Base-by-base conservation (phyloP, 1,140 invertebrate genomes). In the Bombus pascuorum region DNA sequence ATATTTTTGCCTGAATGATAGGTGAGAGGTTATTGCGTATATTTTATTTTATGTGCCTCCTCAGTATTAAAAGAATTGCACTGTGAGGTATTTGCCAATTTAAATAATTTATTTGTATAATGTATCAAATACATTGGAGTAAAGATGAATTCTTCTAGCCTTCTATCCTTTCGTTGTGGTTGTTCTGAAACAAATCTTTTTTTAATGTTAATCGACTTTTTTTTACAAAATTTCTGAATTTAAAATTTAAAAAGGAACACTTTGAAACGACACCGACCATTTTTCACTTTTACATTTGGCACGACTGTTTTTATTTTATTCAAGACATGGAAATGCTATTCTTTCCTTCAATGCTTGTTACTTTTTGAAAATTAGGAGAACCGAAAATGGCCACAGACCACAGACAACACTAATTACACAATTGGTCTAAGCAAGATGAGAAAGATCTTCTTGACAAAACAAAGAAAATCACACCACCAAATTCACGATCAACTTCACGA, bases 401-500 rank as follows among this genome's bases (percentile, higher is more conserved):
- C 89, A 87, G 32, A 76, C 65, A 90, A 85, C 88, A 87, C 88
- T 73, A 90, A 80, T 57, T 74, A 83, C 88, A 89, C 89, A 77
- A 90, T 70, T 62, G 47, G 71, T 82, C 80, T 62, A 62, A 86
- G 42, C 44, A 25, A 78, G 47, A 78, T 42, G 81, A 39, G 65
- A 78, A 77, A 44, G 68, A 78, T 70, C 81, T 83, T 83, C 73
- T 83, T 73, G 37, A 71, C 65, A 78, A 87, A 84, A 78, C 59
- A 47, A 81, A 72, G 70, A 75, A 85, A 79, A 87, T 74, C 88
- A 90, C 89, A 89, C 53, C 89, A 90, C 88, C 70, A 90, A 81
- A 78, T 89, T 81, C 89, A 90, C 89, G 81, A 87, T 82, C 68
- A 89, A 90, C 89, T 90, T 89, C 88, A 90, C 89, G 53, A 81